phyloP scores from a whole-genome alignment of 2,888 invertebrate species.

The Eupithecia dodoneata region DNA sequence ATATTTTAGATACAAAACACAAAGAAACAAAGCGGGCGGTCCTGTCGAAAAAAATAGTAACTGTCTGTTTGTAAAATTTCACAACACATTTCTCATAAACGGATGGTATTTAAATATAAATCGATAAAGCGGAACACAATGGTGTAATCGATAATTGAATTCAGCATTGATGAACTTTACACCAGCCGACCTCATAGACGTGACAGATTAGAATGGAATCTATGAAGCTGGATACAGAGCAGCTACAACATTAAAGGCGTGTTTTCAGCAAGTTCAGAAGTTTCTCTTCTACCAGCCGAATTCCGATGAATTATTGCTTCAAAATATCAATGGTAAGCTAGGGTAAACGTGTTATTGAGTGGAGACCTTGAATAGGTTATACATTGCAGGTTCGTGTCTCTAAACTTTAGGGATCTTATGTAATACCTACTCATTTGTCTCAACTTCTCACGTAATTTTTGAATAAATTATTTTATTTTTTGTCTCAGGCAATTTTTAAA shows the following conservation, averaged over 20 bases:
- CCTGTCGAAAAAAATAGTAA: conserved; percentile 64
- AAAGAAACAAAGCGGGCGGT: conserved; percentile 67
- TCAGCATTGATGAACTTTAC: conserved; percentile 84
- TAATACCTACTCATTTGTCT: background rate
- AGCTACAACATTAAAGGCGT: conserved; percentile 44
- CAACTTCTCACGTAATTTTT: too few species aligned
- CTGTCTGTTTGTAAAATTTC: conserved; percentile 75
- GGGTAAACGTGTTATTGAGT: too few species aligned
- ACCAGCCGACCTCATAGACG: conserved; percentile 81
- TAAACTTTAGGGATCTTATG: background rate
- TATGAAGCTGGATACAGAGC: conserved; percentile 62
- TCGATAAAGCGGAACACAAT: conserved; percentile 83
- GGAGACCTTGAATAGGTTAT: background rate
- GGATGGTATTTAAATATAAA: conserved; percentile 84
- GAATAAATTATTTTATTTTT: too few species aligned
- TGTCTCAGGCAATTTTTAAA: too few species aligned
- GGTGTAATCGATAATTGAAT: conserved; percentile 85
- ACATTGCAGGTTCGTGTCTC: background rate
- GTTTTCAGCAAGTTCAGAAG: background rate
- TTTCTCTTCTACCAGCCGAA: background rate
- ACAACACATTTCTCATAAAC: conserved; percentile 81
- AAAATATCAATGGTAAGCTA: too few species aligned
- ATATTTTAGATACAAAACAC: conserved; percentile 30
- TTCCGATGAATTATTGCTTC: too few species aligned
- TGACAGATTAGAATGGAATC: conserved; percentile 83